Evolutionary conservation across 2,888 invertebrate genomes (phyloP).

Genomic region (Andrena bicolor): DNA sequence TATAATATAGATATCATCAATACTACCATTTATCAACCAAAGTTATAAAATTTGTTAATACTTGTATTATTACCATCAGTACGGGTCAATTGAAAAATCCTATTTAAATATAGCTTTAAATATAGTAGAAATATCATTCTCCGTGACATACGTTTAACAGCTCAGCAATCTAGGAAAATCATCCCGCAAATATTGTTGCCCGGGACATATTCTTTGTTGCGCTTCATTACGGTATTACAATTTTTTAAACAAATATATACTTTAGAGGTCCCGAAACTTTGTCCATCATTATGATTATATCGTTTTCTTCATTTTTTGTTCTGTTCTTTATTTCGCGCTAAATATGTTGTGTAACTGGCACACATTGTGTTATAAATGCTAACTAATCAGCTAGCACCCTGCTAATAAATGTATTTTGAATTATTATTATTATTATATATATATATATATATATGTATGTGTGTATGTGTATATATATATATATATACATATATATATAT

Average conservation of each 20-base stretch:
- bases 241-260: conserved; percentile 74
- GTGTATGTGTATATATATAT: no score
- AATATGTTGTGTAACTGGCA: conserved; percentile 58
- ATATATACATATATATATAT: conserved; percentile 43
- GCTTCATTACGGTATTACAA: conserved; percentile 69
- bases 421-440: conserved; percentile 2
- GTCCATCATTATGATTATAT: conserved; percentile 67
- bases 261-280: conserved; percentile 75
- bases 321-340: conserved; percentile 31
- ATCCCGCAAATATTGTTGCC: conserved; percentile 53
- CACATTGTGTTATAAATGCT: conserved; percentile 57
- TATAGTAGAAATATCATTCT: conserved; percentile 73
- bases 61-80: conserved; percentile 76
- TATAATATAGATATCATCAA: conserved; percentile 61
- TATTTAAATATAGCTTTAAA: conserved; percentile 77
- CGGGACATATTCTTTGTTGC: conserved; percentile 69
- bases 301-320: conserved; percentile 40
- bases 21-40: conserved; percentile 69
- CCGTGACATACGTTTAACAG: conserved; percentile 75
- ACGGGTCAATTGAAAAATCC: conserved; percentile 79
- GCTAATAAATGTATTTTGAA: conserved; percentile 64
- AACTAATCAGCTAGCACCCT: conserved; percentile 67
- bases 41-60: conserved; percentile 79
- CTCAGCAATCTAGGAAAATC: conserved; percentile 67
- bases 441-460: no score